Conservation (phyloP, 2,113 vertebrate genomes). For the Capreolus pygargus region DNA sequence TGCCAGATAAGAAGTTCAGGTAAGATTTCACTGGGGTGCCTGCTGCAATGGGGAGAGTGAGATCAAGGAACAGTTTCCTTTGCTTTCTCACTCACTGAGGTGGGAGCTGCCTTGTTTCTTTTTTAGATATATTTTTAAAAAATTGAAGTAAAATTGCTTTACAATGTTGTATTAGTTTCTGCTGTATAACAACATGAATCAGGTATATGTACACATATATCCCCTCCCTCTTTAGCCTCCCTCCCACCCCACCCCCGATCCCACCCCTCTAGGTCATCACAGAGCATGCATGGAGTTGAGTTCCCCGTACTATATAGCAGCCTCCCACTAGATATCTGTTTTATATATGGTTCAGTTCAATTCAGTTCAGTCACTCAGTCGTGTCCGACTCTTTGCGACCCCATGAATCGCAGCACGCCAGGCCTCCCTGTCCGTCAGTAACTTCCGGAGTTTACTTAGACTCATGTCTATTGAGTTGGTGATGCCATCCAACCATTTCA, state of each 20-base stretch:
- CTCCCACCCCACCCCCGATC: background rate
- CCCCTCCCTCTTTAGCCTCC: background rate
- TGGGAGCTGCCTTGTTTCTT: background rate
- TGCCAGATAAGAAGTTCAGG: background rate
- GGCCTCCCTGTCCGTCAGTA: background rate
- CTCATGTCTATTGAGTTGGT: background rate
- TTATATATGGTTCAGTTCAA: background rate
- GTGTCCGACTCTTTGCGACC: background rate
- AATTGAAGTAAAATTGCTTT: background rate
- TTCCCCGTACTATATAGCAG: background rate
- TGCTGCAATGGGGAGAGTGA: background rate
- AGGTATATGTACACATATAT: background rate
- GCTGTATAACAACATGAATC: background rate
- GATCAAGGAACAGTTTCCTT: background rate
- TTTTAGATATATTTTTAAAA: background rate
- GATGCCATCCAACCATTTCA: background rate
- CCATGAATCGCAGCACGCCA: background rate
- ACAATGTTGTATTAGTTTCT: background rate
- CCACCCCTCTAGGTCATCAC: background rate
- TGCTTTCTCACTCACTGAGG: background rate
- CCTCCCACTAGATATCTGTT: background rate
- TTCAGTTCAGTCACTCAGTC: background rate
- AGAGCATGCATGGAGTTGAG: background rate
- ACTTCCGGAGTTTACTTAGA: background rate
- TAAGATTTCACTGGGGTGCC: background rate